Conservation (phyloP, 2,888 invertebrate species). For the Orthosia incerta region DNA sequence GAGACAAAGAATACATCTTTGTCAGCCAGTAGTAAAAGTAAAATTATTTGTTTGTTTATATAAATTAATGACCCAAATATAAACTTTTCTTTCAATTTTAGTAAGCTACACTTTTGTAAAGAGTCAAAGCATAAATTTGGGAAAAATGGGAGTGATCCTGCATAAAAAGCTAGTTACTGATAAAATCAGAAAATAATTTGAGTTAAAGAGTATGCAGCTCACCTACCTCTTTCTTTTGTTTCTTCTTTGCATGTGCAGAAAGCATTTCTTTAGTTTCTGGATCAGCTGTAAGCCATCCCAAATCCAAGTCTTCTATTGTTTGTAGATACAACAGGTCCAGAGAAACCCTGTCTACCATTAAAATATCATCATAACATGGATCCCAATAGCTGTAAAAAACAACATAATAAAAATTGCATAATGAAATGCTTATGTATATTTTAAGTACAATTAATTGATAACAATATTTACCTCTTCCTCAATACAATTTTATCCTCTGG, state of each 20-base stretch:
- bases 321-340: conserved; percentile 97
- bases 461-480: conserved; percentile 93
- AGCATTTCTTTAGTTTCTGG: conserved; percentile 93
- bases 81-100: no score
- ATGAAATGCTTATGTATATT: not conserved
- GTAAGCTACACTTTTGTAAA: no score
- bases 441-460: not conserved
- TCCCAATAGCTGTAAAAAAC: conserved; percentile 96
- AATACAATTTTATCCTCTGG: conserved; percentile 95
- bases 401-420: conserved; percentile 8
- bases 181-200: not conserved
- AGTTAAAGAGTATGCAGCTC: not conserved
- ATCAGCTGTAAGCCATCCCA: conserved; percentile 95
- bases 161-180: no score
- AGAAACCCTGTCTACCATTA: conserved; percentile 95
- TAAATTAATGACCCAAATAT: no score
- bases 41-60: no score
- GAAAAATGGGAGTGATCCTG: no score
- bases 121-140: no score
- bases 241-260: conserved; percentile 93
- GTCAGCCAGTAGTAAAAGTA: no score
- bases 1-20: not conserved
- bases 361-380: conserved; percentile 94
- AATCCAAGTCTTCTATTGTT: conserved; percentile 96
- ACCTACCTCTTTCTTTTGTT: conserved; percentile 95